Evolutionary conservation across 2,113 vertebrate species (phyloP), one percentile per base, ranked within the genome.

Genomic region (Sprattus sprattus): DNA sequence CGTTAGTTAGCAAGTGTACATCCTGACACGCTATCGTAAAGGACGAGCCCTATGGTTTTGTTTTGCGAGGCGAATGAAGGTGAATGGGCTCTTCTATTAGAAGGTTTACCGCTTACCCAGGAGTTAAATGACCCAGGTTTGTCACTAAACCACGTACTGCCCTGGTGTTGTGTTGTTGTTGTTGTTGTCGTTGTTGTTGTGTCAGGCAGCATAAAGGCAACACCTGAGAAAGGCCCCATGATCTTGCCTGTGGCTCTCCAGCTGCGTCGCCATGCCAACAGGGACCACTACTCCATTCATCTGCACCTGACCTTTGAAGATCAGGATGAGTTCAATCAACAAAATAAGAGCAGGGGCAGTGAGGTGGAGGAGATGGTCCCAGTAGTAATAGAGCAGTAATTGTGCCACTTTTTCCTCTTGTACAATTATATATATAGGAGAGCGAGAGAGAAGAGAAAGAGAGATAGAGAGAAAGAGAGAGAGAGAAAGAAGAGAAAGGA

Each of bases 251-350:
- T 25, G 28, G 25, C 64, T 71, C n/a, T 71, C n/a, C 64, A 71
- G 64, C 64, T 71, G 64, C 10, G 64, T 32, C 25, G 64, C 64
- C 25, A 32, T 32, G 64, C 64, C 64, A 4, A 71, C 64, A 28
- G 64, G 64, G 64, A 28, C 25, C 10, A 28, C 64, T 32, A 32
- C n/a, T 25, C 64, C 32, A 71, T 71, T 71, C 25, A 71, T 71
- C n/a, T 32, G 28, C 64, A 71, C 64, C n/a, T 71, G 64, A 71
- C 64, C 64, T 71, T 71, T 71, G 64, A 71, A 71, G 64, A 71
- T 71, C n/a, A 32, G 64, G 64, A 71, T 71, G 64, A 71, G 64
- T 28, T 71, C 64, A 71, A 71, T 71, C 64, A 71, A 71, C 64
- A 71, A 32, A 32, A 67, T 10, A 71, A 71, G 28, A 2, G 64